phyloP scores from a whole-genome alignment of 2,888 invertebrate species.

The Epinotia ramella region DNA sequence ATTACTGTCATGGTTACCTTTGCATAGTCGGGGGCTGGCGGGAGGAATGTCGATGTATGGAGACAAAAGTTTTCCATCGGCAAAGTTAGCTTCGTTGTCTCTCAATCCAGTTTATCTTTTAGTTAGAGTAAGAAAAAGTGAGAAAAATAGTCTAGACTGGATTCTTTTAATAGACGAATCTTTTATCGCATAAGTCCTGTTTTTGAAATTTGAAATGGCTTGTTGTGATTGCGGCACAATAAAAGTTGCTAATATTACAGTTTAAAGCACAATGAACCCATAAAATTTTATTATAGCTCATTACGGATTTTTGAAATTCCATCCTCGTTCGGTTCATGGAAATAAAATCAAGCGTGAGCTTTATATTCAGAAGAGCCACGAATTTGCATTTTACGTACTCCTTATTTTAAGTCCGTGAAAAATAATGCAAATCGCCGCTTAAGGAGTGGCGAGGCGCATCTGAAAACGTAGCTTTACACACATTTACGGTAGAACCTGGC shows the following conservation, averaged over 20 bases:
- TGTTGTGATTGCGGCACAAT: not conserved
- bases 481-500: conserved; percentile 26
- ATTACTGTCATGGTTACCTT: too few relatives aligned
- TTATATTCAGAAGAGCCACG: conserved; percentile 65
- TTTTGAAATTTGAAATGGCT: too few relatives aligned
- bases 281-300: conserved; percentile 58
- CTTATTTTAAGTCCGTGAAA: conserved; percentile 66
- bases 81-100: too few relatives aligned
- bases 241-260: not conserved
- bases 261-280: conserved; percentile 24
- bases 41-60: too few relatives aligned
- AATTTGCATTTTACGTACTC: conserved; percentile 72
- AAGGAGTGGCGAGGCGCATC: conserved; percentile 51
- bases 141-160: too few relatives aligned
- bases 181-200: too few relatives aligned
- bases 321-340: conserved; percentile 60
- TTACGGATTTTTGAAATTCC: conserved; percentile 67
- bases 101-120: too few relatives aligned
- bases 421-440: conserved; percentile 71
- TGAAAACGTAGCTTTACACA: conserved; percentile 44
- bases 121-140: too few relatives aligned
- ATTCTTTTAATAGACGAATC: too few relatives aligned
- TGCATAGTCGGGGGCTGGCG: too few relatives aligned
- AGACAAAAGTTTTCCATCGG: too few relatives aligned
- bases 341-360: conserved; percentile 78